Percentiles rank a stretch among this genome's conserved stretches.
Conservation (phyloP, 92 coral and sea anemone species). For the Montipora capitata region DNA sequence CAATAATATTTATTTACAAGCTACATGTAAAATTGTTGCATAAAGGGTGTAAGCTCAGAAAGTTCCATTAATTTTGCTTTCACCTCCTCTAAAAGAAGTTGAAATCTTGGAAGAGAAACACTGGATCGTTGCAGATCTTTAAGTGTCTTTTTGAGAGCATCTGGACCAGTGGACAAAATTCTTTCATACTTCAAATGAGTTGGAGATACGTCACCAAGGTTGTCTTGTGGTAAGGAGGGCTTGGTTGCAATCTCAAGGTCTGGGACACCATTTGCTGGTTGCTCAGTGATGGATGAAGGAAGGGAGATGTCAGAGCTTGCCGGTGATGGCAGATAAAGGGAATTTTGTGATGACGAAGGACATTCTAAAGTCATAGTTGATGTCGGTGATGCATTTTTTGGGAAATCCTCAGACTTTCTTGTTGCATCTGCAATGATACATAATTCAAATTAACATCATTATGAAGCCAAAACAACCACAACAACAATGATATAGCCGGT, state of each 20-base stretch:
- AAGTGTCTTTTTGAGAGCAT: constrained; percentile 87
- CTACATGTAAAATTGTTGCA: too few relatives aligned
- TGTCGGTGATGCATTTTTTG: not conserved
- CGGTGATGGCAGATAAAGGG: constrained; percentile 45
- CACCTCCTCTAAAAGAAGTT: constrained; percentile 93
- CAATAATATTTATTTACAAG: too few relatives aligned
- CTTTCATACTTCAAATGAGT: constrained; percentile 68
- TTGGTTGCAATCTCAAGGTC: constrained; percentile 20
- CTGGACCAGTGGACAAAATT: constrained; percentile 77
- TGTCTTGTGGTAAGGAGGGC: constrained; percentile 4
- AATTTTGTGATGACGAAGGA: not conserved
- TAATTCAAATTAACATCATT: too few relatives aligned
- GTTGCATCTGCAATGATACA: not conserved
- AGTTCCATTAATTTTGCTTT: not conserved
- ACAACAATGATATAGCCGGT: too few relatives aligned
- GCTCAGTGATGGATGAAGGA: constrained; percentile 39
- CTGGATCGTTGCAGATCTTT: constrained; percentile 95
- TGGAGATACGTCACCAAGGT: constrained; percentile 35
- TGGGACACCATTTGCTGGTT: constrained; percentile 16
- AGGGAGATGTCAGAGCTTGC: constrained; percentile 67
- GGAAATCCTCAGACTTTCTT: constrained; percentile 2
- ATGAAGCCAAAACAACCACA: too few relatives aligned
- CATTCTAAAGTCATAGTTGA: constrained; percentile 3
- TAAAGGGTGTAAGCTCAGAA: too few relatives aligned
- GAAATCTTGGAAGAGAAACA: constrained; percentile 94